These are phyloP conservation scores for Epirrhoe tristata DNA, from an alignment of 2,888 invertebrate genomes.

Conservation along the genomic window DNA sequence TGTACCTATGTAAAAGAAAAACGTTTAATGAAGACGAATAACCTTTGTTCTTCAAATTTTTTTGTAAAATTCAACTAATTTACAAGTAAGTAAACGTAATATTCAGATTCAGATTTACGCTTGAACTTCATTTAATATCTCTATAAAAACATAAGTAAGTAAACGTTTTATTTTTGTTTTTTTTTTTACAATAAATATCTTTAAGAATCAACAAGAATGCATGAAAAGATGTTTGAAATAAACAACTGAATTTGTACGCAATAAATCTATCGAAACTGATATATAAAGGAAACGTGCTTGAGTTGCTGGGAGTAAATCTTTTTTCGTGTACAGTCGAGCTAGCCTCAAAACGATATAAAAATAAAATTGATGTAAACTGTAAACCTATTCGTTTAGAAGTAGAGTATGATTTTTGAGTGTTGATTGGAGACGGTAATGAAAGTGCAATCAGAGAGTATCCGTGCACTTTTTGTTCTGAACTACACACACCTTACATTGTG, in stretches of 20 bases:
- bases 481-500: neutral
- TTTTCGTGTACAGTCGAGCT: slow-evolving; percentile 31
- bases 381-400: neutral
- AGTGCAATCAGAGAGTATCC: neutral
- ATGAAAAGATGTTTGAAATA: slow-evolving; percentile 4
- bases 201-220: neutral
- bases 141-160: too few relatives aligned
- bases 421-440: too few relatives aligned
- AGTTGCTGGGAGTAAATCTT: slow-evolving; percentile 53
- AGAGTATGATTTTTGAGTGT: neutral
- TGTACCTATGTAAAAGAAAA: neutral
- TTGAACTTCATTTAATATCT: too few relatives aligned
- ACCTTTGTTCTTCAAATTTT: too few relatives aligned
- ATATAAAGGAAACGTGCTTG: slow-evolving; percentile 51
- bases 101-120: too few relatives aligned
- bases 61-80: too few relatives aligned
- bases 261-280: slow-evolving; percentile 46
- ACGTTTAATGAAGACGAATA: too few relatives aligned
- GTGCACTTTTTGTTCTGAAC: neutral
- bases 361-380: too few relatives aligned
- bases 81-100: too few relatives aligned
- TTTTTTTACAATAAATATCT: neutral
- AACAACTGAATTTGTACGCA: slow-evolving; percentile 20
- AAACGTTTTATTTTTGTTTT: too few relatives aligned
- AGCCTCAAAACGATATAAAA: slow-evolving; percentile 38